A percentile compares a stretch with the other conserved stretches of the same genome.
Evolutionary conservation across 2,888 invertebrate species (phyloP).

Genomic region (Cheilosia urbana): DNA sequence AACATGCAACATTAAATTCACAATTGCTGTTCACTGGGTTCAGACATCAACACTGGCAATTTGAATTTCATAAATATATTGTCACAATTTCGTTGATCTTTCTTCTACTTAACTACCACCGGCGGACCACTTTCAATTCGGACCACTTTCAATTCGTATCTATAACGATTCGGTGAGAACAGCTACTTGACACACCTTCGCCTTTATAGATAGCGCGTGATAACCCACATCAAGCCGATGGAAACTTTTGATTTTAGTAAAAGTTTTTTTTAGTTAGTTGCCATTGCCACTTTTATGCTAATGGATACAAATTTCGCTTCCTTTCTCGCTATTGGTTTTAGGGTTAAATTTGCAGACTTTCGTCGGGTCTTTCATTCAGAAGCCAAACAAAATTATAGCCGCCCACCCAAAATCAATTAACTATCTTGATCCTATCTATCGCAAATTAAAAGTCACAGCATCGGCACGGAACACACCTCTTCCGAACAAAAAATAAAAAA

Average conservation of each 20-base stretch:
- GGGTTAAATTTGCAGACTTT: background rate
- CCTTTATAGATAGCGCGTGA: constrained; percentile 6
- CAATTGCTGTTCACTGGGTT: constrained; percentile 1
- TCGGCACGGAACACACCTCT: background rate
- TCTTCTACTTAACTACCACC: constrained; percentile 4
- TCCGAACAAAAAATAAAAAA: background rate
- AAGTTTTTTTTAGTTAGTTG: constrained; percentile 40
- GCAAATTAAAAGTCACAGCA: constrained; percentile 6
- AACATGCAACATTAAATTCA: constrained; percentile 60
- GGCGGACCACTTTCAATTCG: constrained; percentile 59
- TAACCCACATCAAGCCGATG: constrained; percentile 36
- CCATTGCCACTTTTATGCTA: constrained; percentile 10
- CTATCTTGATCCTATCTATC: constrained; percentile 28
- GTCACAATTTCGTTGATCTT: constrained; percentile 16
- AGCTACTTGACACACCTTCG: constrained; percentile 32
- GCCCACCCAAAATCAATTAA: background rate
- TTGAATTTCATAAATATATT: constrained; percentile 66
- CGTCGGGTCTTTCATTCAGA: background rate
- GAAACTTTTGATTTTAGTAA: constrained; percentile 60
- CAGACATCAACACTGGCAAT: constrained; percentile 4
- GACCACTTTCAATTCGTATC: constrained; percentile 62
- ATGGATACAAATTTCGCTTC: constrained; percentile 48
- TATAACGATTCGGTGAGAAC: background rate
- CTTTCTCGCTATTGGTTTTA: background rate
- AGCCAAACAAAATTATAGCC: constrained; percentile 18